These are phyloP conservation scores for Mormyrus iriodes DNA, from an alignment of 2,113 vertebrate species.

Conservation along the genomic window DNA sequence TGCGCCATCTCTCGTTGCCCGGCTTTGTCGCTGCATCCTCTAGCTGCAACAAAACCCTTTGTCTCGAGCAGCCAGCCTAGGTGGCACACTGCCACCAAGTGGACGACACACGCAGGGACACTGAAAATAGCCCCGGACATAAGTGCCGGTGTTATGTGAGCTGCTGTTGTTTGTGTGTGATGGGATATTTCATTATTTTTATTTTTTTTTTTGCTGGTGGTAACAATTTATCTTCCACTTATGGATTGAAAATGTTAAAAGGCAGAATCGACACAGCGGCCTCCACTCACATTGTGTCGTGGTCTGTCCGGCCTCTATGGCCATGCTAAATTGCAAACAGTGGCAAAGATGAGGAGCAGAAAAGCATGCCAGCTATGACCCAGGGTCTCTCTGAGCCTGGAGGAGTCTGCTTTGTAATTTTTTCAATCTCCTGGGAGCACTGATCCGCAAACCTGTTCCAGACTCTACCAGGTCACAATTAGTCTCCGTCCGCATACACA, in stretches of 20 bases:
- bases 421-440: neutral
- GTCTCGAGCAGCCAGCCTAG: neutral
- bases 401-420: neutral
- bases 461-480: neutral
- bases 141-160: neutral
- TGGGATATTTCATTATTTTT: neutral
- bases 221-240: neutral
- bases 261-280: neutral
- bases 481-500: neutral
- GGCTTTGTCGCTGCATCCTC: neutral
- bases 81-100: constrained; percentile 22
- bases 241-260: neutral
- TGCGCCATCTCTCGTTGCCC: neutral
- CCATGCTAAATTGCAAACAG: neutral
- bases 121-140: neutral
- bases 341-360: neutral
- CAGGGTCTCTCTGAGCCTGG: neutral
- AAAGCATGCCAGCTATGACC: neutral
- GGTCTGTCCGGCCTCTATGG: neutral
- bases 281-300: neutral
- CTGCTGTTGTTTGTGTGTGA: neutral
- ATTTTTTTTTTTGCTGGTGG: neutral
- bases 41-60: neutral
- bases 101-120: neutral
- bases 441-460: neutral